A percentile compares a stretch with the other conserved stretches of the same genome.
Evolutionary conservation across 2,113 vertebrate genomes (phyloP).

Genomic region (Zosterops hypoxanthus): DNA sequence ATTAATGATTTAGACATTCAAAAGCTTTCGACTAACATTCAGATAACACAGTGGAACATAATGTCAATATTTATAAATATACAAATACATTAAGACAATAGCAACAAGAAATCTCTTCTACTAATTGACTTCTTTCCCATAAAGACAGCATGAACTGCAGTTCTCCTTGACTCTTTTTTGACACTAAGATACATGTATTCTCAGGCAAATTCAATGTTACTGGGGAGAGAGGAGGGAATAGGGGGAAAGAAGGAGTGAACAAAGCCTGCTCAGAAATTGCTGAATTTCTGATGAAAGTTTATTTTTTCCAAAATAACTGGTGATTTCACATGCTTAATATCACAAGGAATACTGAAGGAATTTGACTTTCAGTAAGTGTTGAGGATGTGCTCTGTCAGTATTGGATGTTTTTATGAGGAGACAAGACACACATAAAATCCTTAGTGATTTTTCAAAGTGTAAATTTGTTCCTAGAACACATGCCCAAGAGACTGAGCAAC

Average conservation of each 20-base stretch:
- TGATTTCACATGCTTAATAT: neutral
- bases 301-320: neutral
- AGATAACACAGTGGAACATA: neutral
- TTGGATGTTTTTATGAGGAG: neutral
- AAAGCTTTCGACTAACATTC: neutral
- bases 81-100: constrained; percentile 25
- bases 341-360: neutral
- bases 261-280: neutral
- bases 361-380: neutral
- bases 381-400: neutral
- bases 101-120: neutral
- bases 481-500: neutral
- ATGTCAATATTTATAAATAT: constrained; percentile 50
- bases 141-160: neutral
- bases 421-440: neutral
- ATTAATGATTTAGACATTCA: neutral
- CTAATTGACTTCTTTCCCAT: neutral
- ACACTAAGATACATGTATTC: neutral
- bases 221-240: fast-evolving
- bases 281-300: neutral
- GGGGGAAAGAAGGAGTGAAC: neutral
- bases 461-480: neutral
- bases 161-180: neutral
- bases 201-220: neutral
- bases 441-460: neutral